Evolutionary conservation across 2,797 vertebrate species (phyloP).

Genomic region (Enteromius fasciolatus): DNA sequence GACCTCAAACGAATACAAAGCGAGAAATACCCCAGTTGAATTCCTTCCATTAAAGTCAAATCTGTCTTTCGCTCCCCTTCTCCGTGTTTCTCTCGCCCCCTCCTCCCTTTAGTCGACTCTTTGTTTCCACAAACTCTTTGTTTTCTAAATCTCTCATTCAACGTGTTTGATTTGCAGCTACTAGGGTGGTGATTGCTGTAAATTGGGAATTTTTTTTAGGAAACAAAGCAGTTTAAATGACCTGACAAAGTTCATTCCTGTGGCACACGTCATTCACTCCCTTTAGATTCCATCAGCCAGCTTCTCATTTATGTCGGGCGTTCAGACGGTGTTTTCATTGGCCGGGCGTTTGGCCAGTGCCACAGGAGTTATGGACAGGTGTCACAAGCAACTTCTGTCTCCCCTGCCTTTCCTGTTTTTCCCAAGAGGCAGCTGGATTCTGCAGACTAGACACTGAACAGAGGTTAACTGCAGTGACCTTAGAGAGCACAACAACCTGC

Average conservation of each 20-base stretch:
- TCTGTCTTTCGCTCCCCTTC: constrained; percentile 20
- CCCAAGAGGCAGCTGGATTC: constrained; percentile 43
- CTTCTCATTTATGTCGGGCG: constrained; percentile 34
- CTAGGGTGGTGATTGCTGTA: constrained; percentile 20
- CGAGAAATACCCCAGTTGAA: constrained; percentile 12
- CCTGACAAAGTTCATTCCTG: constrained; percentile 45
- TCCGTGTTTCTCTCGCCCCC: background rate
- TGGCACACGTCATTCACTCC: constrained; percentile 30
- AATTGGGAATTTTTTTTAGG: constrained; percentile 45
- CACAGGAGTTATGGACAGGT: constrained; percentile 58
- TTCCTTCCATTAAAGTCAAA: constrained; percentile 17
- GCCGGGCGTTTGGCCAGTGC: constrained; percentile 19
- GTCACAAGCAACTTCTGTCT: constrained; percentile 53
- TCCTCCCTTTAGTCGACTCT: constrained; percentile 64
- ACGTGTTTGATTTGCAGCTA: constrained; percentile 23
- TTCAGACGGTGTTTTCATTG: constrained; percentile 42
- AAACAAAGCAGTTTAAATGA: constrained; percentile 48
- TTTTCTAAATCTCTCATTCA: constrained; percentile 45
- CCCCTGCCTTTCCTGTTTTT: constrained; percentile 45
- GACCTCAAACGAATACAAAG: constrained; percentile 30
- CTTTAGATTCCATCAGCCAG: constrained; percentile 40
- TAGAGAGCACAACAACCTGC: constrained; percentile 48
- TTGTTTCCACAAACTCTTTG: constrained; percentile 34
- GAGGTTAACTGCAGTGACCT: constrained; percentile 59
- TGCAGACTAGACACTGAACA: constrained; percentile 50